phyloP scores from a whole-genome alignment of 2,888 invertebrate genomes.

The Cinara cedri region DNA sequence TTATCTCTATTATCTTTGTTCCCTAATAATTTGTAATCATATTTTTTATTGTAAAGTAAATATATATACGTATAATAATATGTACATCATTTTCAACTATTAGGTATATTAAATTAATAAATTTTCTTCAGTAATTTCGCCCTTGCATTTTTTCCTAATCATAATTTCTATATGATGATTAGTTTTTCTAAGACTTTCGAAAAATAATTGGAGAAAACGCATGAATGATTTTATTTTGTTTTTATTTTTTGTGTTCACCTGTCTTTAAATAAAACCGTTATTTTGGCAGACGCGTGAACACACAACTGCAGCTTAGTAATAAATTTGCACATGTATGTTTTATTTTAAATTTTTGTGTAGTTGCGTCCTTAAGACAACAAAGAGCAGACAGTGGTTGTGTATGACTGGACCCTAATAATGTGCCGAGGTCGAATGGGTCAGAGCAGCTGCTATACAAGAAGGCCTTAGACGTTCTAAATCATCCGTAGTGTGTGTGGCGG shows the following conservation, averaged over 20 bases:
- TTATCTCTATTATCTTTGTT: not conserved
- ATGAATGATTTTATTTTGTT: not conserved
- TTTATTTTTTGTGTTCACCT: conserved; percentile 13
- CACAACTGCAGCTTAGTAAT: conserved; percentile 29
- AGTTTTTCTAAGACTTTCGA: conserved; percentile 36
- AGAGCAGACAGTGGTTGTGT: conserved; percentile 44
- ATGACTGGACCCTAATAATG: conserved; percentile 49
- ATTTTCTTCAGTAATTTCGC: no score
- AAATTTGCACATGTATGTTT: conserved; percentile 22
- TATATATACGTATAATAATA: not conserved
- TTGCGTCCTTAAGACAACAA: conserved; percentile 50
- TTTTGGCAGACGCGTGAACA: conserved; percentile 14
- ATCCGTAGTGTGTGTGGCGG: conserved; percentile 30
- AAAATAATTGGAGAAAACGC: conserved; percentile 41
- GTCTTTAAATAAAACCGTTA: conserved; percentile 38
- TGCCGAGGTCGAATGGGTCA: conserved; percentile 53
- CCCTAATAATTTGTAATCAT: not conserved
- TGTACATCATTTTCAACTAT: no score
- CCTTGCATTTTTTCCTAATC: no score
- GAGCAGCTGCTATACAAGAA: conserved; percentile 53
- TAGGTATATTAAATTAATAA: no score
- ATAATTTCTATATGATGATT: conserved; percentile 12
- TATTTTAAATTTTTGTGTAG: conserved; percentile 20
- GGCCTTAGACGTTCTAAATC: conserved; percentile 48
- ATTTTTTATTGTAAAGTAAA: not conserved